Evolutionary conservation across 2,113 vertebrate species (phyloP).

Genomic region (Odontophorus gujanensis): DNA sequence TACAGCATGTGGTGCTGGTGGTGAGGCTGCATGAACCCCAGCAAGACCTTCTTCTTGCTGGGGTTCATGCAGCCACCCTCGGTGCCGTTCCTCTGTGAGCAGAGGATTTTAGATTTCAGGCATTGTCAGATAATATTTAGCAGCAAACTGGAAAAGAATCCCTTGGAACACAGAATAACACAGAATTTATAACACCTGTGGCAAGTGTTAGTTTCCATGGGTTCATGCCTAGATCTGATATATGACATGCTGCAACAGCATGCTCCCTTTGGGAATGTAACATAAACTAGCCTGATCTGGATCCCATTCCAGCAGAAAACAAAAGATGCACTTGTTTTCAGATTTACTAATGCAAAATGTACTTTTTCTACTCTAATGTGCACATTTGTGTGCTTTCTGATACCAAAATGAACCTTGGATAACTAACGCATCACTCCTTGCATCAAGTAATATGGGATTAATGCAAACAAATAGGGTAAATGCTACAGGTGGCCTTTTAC

Average conservation of each 20-base stretch:
- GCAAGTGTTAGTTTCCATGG: background rate
- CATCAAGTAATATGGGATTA: background rate
- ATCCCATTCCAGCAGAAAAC: background rate
- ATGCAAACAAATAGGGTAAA: background rate
- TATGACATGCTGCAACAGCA: background rate
- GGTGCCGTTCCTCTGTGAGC: background rate
- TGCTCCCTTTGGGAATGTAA: background rate
- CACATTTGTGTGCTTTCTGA: background rate
- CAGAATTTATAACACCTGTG: background rate
- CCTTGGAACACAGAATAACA: background rate
- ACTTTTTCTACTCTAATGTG: background rate
- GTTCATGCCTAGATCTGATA: background rate
- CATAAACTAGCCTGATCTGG: background rate
- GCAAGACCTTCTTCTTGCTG: background rate
- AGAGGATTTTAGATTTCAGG: background rate
- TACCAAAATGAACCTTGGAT: background rate
- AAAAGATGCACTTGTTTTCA: slow-evolving; percentile 38
- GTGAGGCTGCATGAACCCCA: no score
- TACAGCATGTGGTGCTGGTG: fast-evolving
- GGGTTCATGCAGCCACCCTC: background rate
- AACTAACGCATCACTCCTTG: background rate
- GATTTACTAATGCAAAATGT: background rate
- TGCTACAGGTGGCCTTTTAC: slow-evolving; percentile 30
- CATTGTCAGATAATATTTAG: background rate
- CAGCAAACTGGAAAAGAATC: background rate